A percentile compares a stretch with the other conserved stretches of the same genome.
Conservation (phyloP, 2,797 vertebrate genomes). For the Lacerta viridis region DNA sequence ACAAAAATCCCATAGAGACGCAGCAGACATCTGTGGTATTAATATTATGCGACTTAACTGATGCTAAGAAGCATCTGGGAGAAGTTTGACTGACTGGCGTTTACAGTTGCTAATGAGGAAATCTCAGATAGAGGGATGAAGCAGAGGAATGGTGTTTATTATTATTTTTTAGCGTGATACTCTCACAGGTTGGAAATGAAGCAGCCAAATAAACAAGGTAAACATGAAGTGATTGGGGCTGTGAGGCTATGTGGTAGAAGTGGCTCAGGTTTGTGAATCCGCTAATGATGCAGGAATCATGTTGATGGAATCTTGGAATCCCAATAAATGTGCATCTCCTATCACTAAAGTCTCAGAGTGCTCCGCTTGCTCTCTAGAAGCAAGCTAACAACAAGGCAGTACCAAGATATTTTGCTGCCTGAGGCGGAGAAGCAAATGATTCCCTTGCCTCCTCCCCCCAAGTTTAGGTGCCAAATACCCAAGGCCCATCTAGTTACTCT, state of each 20-base stretch:
- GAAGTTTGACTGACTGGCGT: conserved; percentile 74
- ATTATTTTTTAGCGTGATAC: conserved; percentile 37
- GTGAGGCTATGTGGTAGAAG: not conserved
- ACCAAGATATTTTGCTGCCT: too few species aligned
- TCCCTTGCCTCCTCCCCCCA: too few species aligned
- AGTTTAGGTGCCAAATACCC: too few species aligned
- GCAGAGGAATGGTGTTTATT: conserved; percentile 64
- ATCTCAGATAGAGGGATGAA: conserved; percentile 65
- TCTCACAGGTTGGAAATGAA: not conserved
- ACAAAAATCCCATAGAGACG: conserved; percentile 64
- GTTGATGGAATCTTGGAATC: not conserved
- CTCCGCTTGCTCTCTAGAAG: conserved; percentile 11
- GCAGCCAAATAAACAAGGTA: conserved; percentile 30
- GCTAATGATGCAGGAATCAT: not conserved
- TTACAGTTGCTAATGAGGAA: conserved; percentile 74
- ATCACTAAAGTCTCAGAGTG: not conserved
- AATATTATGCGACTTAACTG: conserved; percentile 74
- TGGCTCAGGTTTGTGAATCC: not conserved
- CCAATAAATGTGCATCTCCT: not conserved
- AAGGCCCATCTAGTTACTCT: too few species aligned
- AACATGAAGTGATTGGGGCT: not conserved
- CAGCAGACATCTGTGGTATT: conserved; percentile 65
- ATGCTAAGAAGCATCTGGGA: conserved; percentile 76
- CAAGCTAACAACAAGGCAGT: too few species aligned
- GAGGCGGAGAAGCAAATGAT: too few species aligned